phyloP scores from a whole-genome alignment of 2,888 invertebrate genomes.

The Parascotia fuliginaria region DNA sequence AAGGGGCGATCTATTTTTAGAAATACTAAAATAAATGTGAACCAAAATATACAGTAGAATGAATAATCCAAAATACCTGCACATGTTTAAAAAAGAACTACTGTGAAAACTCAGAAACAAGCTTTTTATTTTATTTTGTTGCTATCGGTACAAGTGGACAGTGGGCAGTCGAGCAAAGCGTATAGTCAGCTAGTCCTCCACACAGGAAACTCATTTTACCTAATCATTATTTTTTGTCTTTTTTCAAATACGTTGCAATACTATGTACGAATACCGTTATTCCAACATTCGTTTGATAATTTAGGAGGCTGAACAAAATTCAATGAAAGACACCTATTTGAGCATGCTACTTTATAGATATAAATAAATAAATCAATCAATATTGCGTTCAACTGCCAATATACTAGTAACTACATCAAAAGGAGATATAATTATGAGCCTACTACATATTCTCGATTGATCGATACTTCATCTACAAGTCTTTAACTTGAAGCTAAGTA shows the following conservation, averaged over 20 bases:
- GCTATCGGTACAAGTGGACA: slow-evolving; percentile 36
- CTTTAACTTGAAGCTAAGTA: background rate
- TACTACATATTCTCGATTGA: background rate
- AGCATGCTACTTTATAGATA: too few species aligned
- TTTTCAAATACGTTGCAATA: slow-evolving; percentile 14
- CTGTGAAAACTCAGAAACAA: background rate
- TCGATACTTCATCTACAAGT: background rate
- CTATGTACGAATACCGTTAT: too few species aligned
- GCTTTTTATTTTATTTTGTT: background rate
- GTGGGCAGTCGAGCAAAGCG: slow-evolving; percentile 54
- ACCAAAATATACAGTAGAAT: background rate
- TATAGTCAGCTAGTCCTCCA: slow-evolving; percentile 42
- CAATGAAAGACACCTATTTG: too few species aligned
- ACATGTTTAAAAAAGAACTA: background rate
- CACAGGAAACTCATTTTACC: slow-evolving; percentile 52
- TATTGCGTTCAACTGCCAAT: too few species aligned
- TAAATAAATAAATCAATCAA: too few species aligned
- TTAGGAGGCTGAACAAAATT: too few species aligned
- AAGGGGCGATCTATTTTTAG: slow-evolving; percentile 7
- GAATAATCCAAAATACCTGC: background rate
- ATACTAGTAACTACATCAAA: too few species aligned
- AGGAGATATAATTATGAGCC: background rate
- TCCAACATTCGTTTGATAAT: too few species aligned
- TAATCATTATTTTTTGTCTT: slow-evolving; percentile 45
- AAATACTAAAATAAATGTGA: slow-evolving; percentile 1